These are phyloP conservation scores for Protobothrops mucrosquamatus DNA, from an alignment of 2,113 vertebrate genomes.

Conservation along the genomic window DNA sequence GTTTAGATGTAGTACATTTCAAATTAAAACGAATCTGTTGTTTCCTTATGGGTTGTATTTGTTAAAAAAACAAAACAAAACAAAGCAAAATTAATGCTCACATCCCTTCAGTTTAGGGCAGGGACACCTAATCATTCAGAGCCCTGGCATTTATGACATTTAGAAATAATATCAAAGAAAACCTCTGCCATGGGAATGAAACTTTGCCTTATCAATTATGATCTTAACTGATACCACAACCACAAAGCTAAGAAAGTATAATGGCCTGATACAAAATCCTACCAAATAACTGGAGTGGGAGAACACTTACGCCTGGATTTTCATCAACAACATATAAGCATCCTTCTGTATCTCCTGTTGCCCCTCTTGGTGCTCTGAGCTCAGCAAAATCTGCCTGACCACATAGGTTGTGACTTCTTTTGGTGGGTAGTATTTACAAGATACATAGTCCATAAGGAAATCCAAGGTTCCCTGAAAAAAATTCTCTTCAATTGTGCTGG, in stretches of 20 bases:
- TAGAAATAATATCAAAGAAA: background rate
- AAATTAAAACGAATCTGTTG: background rate
- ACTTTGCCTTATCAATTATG: background rate
- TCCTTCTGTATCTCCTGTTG: slow-evolving; percentile 72
- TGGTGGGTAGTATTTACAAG: slow-evolving; percentile 77
- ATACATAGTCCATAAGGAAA: slow-evolving; percentile 86
- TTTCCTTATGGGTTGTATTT: background rate
- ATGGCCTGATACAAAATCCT: background rate
- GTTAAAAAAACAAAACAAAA: background rate
- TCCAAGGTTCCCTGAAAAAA: slow-evolving; percentile 83
- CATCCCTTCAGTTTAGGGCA: background rate
- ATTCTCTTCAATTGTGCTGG: slow-evolving; percentile 85
- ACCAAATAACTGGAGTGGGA: background rate
- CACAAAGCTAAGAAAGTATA: background rate
- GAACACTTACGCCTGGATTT: slow-evolving; percentile 83
- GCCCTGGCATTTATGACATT: background rate
- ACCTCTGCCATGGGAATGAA: background rate
- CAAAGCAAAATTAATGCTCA: background rate
- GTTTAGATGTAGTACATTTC: background rate
- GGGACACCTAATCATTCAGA: background rate
- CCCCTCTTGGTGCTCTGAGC: slow-evolving; percentile 63
- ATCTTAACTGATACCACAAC: background rate
- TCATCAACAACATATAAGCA: slow-evolving; percentile 87
- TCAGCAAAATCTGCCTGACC: slow-evolving; percentile 78
- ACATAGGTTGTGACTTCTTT: slow-evolving; percentile 78